Evolutionary conservation across 1,140 invertebrate species (phyloP).

Genomic region (Brachionus paranguensis): DNA sequence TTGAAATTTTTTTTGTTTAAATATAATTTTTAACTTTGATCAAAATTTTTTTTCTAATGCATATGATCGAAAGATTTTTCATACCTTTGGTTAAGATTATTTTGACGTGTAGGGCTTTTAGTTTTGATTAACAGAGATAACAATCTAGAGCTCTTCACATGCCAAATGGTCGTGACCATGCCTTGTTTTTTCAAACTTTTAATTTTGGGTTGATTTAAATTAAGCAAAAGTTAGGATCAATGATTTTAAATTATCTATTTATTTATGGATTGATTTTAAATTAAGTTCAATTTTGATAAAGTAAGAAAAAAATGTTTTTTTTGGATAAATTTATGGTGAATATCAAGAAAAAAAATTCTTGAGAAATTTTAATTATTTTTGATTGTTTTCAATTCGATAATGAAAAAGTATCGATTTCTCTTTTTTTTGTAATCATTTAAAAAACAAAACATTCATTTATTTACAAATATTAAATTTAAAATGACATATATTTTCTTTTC

Average conservation of each 20-base stretch:
- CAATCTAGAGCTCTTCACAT: background rate
- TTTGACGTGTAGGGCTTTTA: background rate
- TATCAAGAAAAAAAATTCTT: no score
- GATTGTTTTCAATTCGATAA: background rate
- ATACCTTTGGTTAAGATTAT: background rate
- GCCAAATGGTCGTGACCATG: background rate
- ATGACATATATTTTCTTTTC: background rate
- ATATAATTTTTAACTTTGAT: background rate
- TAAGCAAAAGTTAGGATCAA: no score
- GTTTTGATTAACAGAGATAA: background rate
- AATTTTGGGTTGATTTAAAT: no score
- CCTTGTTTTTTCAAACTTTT: background rate
- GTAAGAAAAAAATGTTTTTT: no score
- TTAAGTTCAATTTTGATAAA: no score
- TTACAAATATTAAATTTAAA: background rate
- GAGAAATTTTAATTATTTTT: background rate
- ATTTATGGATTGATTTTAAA: no score
- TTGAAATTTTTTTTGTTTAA: background rate
- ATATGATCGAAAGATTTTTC: conserved; percentile 2
- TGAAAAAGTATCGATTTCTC: background rate
- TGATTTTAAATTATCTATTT: no score
- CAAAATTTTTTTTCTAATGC: background rate
- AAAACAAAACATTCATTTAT: background rate
- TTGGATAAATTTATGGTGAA: no score
- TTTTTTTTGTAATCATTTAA: background rate